A percentile compares a stretch with the other conserved stretches of the same genome.
These are phyloP conservation scores for Holacanthella duospinosa DNA, from an alignment of 2,888 invertebrate genomes.

Conservation along the genomic window DNA sequence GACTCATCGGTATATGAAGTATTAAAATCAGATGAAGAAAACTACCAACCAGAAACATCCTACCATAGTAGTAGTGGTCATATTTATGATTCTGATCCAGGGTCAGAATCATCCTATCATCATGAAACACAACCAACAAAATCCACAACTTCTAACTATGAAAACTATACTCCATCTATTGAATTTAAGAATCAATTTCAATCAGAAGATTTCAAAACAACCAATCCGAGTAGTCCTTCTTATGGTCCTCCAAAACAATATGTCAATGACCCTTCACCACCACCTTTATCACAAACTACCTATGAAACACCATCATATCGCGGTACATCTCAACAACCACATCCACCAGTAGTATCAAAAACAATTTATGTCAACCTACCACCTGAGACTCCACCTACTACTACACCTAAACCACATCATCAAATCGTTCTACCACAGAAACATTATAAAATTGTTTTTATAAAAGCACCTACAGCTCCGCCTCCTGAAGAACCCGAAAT, in stretches of 20 bases:
- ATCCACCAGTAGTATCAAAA: constrained; percentile 51
- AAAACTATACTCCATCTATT: not conserved
- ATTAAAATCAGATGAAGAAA: not conserved
- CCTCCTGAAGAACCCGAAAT: constrained; percentile 70
- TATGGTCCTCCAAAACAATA: not conserved
- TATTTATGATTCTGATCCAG: not conserved
- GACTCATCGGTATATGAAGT: not conserved
- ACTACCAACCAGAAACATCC: too few species aligned
- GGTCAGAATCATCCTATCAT: not conserved
- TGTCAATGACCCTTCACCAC: not conserved
- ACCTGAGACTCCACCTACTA: constrained; percentile 60
- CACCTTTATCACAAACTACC: not conserved
- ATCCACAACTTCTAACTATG: not conserved
- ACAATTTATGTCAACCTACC: constrained; percentile 87
- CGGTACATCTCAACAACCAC: not conserved
- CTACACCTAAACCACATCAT: constrained; percentile 45
- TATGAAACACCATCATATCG: not conserved
- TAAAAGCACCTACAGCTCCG: constrained; percentile 55
- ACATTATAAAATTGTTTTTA: constrained; percentile 84
- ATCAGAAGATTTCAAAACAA: not conserved
- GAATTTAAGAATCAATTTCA: not conserved
- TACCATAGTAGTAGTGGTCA: too few species aligned
- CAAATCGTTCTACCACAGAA: constrained; percentile 57
- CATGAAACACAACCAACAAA: not conserved
- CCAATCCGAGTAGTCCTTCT: not conserved